phyloP scores from a whole-genome alignment of 2,888 invertebrate genomes.

The Cataglyphis altisquamis region DNA sequence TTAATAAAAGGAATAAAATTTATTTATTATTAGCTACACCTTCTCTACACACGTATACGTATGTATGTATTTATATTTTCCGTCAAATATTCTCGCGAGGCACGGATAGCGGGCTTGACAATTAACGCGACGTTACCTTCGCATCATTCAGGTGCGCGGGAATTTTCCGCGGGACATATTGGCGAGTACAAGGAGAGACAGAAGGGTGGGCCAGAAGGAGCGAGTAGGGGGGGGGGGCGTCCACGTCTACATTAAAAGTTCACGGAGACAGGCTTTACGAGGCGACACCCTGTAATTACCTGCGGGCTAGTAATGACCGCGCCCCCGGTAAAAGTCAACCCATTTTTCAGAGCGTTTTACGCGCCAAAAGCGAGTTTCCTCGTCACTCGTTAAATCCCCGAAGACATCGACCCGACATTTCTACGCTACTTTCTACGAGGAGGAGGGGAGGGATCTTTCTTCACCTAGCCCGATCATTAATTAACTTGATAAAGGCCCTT shows the following conservation, averaged over 20 bases:
- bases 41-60: not conserved
- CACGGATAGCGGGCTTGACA: slow-evolving; percentile 21
- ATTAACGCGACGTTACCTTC: slow-evolving; percentile 34
- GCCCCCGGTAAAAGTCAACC: slow-evolving; percentile 44
- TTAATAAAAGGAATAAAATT: slow-evolving; percentile 12
- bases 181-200: slow-evolving; percentile 43
- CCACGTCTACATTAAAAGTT: slow-evolving; percentile 58
- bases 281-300: slow-evolving; percentile 55
- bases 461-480: slow-evolving; percentile 23
- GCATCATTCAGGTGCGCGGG: slow-evolving; percentile 34
- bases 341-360: slow-evolving; percentile 51
- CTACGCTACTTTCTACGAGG: not conserved
- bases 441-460: not conserved
- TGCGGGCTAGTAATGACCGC: slow-evolving; percentile 42
- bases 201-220: not conserved
- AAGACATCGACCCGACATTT: slow-evolving; percentile 37
- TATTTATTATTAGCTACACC: not conserved
- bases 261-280: slow-evolving; percentile 53
- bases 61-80: not conserved
- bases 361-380: slow-evolving; percentile 20
- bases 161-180: slow-evolving; percentile 56
- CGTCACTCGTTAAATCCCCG: slow-evolving; percentile 33
- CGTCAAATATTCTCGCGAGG: not conserved
- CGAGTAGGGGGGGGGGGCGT: not conserved
- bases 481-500: slow-evolving; percentile 20